Evolutionary conservation across 2,888 invertebrate genomes (phyloP).

Genomic region (Stratiomys singularior): DNA sequence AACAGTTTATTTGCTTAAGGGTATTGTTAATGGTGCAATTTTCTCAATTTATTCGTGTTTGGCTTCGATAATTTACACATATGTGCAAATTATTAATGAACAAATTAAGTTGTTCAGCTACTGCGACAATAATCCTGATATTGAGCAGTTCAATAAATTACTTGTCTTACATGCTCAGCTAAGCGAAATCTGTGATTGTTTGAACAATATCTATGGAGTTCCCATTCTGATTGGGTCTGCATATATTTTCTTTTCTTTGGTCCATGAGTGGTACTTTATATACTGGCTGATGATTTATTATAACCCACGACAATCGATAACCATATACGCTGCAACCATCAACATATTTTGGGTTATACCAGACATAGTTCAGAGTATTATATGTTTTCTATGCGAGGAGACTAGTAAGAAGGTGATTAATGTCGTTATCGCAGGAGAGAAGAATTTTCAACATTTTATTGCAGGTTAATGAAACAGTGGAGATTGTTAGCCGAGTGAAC

Average conservation of each 20-base stretch:
- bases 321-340: neutral
- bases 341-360: conserved; percentile 41
- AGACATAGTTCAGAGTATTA: neutral
- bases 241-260: conserved; percentile 21
- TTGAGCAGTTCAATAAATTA: neutral
- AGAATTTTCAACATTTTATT: neutral
- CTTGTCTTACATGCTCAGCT: conserved; percentile 31
- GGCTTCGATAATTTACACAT: conserved; percentile 18
- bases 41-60: conserved; percentile 20
- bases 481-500: conserved; percentile 57
- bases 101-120: neutral
- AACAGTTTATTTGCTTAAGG: neutral
- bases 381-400: conserved; percentile 8
- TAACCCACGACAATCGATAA: neutral
- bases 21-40: conserved; percentile 3
- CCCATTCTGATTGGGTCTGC: conserved; percentile 25
- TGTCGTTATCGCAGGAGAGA: neutral
- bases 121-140: neutral
- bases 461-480: conserved; percentile 59
- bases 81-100: conserved; percentile 32
- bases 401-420: conserved; percentile 17
- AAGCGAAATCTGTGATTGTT: conserved; percentile 30
- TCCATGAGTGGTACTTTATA: conserved; percentile 20
- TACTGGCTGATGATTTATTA: conserved; percentile 34
- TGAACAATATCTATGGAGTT: conserved; percentile 37